A percentile compares a stretch with the other conserved stretches of the same genome.
Conservation (phyloP, 2,797 vertebrate genomes). For the Sylvilagus floridanus region DNA sequence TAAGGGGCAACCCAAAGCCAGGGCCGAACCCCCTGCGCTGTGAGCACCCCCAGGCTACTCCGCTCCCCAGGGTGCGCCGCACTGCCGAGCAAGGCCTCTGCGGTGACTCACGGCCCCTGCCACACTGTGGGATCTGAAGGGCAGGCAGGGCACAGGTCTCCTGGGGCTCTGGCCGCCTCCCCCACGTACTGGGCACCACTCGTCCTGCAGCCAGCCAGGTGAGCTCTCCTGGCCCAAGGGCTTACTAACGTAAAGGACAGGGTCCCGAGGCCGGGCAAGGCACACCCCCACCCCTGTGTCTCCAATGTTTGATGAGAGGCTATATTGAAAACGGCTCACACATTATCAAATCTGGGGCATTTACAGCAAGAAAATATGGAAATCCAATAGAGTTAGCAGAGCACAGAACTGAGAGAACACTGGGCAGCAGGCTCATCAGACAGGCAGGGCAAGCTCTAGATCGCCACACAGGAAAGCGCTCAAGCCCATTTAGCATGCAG, state of each 20-base stretch:
- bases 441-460: neutral
- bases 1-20: too few species aligned
- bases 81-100: too few species aligned
- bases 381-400: conserved; percentile 85
- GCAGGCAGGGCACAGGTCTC: neutral
- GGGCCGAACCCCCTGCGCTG: too few species aligned
- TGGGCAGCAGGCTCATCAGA: conserved; percentile 70
- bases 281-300: conserved; percentile 36
- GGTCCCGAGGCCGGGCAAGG: conserved; percentile 51
- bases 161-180: neutral
- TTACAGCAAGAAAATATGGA: conserved; percentile 85
- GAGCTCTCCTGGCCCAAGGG: neutral
- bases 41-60: too few species aligned
- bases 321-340: conserved; percentile 85
- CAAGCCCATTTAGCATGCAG: conserved; percentile 80
- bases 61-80: too few species aligned
- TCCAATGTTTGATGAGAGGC: conserved; percentile 79
- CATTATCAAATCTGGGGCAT: conserved; percentile 84
- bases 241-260: neutral
- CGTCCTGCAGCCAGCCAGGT: too few species aligned
- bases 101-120: too few species aligned
- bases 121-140: too few species aligned
- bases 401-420: conserved; percentile 83
- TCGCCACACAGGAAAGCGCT: conserved; percentile 68
- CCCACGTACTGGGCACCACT: neutral